These are phyloP conservation scores for Norana najaformis DNA, from an alignment of 2,888 invertebrate species.

Conservation along the genomic window DNA sequence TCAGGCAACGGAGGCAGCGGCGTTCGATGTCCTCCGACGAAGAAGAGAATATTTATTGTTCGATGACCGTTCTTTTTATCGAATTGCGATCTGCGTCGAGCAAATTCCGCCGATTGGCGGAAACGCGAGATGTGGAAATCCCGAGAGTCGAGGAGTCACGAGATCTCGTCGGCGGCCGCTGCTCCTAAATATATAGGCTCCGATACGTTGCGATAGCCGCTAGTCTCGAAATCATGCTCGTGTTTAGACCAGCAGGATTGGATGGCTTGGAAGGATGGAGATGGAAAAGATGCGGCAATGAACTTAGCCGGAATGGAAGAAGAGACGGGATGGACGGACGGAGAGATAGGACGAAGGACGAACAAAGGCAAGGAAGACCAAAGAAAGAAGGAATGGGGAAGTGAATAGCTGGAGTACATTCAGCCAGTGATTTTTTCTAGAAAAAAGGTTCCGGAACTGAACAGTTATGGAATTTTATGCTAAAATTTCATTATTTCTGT, in stretches of 20 bases:
- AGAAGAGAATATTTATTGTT: not conserved
- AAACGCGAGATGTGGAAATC: not conserved
- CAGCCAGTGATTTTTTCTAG: too few relatives aligned
- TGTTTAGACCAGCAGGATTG: not conserved
- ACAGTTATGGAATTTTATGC: too few relatives aligned
- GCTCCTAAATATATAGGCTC: not conserved
- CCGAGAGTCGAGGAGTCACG: not conserved
- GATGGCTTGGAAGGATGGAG: not conserved
- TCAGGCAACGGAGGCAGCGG: not conserved
- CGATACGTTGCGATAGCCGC: not conserved
- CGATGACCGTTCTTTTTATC: constrained; percentile 5
- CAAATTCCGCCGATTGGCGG: not conserved
- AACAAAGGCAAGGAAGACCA: not conserved
- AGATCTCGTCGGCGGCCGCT: not conserved
- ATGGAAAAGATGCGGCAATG: not conserved
- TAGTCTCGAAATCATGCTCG: not conserved
- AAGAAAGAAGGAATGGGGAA: too few relatives aligned
- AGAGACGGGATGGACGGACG: not conserved
- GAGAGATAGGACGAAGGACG: not conserved
- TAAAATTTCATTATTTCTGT: too few relatives aligned
- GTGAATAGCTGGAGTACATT: not conserved
- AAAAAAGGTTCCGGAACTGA: too few relatives aligned
- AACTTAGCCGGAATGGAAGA: not conserved
- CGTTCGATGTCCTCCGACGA: not conserved
- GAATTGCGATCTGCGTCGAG: not conserved